phyloP scores from a whole-genome alignment of 2,113 vertebrate genomes.

The Zapornia atra region DNA sequence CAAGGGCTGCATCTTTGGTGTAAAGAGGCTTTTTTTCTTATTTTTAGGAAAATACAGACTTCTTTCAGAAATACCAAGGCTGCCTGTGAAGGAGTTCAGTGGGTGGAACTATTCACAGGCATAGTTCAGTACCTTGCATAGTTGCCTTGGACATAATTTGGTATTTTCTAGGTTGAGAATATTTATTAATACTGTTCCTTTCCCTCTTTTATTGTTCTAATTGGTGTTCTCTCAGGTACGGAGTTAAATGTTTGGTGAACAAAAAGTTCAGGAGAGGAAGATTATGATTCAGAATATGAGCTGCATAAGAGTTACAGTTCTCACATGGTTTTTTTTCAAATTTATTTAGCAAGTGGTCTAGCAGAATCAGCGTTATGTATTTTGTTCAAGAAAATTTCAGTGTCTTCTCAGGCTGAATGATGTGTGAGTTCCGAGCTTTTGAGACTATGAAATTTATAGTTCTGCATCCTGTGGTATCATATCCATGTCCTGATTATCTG shows the following conservation, averaged over 20 bases:
- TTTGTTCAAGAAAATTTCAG: not conserved
- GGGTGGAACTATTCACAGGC: constrained; percentile 10
- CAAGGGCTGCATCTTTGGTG: not conserved
- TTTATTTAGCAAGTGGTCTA: not conserved
- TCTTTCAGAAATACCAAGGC: not conserved
- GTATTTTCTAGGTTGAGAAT: not conserved
- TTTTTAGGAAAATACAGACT: not conserved
- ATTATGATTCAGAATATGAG: not conserved
- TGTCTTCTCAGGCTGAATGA: not conserved
- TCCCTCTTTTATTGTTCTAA: not conserved
- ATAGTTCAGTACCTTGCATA: not conserved
- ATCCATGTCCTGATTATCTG: not conserved
- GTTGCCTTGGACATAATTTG: not conserved
- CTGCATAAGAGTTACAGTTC: not conserved
- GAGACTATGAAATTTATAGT: not conserved
- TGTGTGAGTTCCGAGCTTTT: not conserved
- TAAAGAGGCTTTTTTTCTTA: too few species aligned
- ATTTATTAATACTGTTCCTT: not conserved
- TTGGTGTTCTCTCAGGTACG: not conserved
- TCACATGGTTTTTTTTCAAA: not conserved
- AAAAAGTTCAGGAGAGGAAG: not conserved
- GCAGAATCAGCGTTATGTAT: not conserved
- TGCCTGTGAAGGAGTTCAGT: not conserved
- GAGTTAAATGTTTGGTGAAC: not conserved
- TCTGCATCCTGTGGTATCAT: not conserved